Evolutionary conservation across 1,140 invertebrate genomes (phyloP), one percentile per base, ranked within the genome.

Genomic region (Steinernema feltiae): DNA sequence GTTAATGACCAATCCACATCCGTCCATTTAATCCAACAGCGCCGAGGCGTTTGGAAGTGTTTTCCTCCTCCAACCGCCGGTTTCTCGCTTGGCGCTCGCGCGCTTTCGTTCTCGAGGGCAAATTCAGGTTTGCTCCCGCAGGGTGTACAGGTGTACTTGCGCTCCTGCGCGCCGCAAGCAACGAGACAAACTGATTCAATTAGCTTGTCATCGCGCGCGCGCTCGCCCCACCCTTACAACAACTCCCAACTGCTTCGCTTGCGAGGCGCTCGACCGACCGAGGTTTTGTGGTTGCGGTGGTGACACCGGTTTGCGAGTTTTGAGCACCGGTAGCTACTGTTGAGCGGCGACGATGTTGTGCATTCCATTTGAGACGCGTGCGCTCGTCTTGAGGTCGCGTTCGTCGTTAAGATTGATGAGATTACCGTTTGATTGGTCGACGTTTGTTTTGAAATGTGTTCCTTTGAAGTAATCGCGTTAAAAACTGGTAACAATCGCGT

Each of bases 261-360:
- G 24, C 2, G 7, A 21, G 15, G 7, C 53, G 53, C 15, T 27
- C n/a, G 41, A n/a, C 7, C 7, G n/a, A n/a, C 7, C 7, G 41
- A 27, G 53, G 53, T 63, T 27, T 63, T 17, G 35, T 41, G 7
- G 35, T 7, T 41, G 35, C 18, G 35, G 35, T 41, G 35, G 24
- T 63, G 53, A 63, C 53, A 63, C 53, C 53, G 53, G 53, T 63
- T 63, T 63, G 53, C 24, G 7, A 63, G 53, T 7, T 7, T 63
- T 27, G 53, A 12, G 53, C 53, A 21, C 53, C n/a, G n/a, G n/a
- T n/a, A n/a, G n/a, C n/a, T 41, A 7, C 35, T 41, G 7, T 41
- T 41, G 7, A 41, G 18, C 18, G 7, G 35, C 35, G 35, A 41
- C 35, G 18, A 41, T 41, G 7, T 63, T 63, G 24, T 63, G 53